phyloP scores from a whole-genome alignment of 2,888 invertebrate species.

The Chloromyia formosa region DNA sequence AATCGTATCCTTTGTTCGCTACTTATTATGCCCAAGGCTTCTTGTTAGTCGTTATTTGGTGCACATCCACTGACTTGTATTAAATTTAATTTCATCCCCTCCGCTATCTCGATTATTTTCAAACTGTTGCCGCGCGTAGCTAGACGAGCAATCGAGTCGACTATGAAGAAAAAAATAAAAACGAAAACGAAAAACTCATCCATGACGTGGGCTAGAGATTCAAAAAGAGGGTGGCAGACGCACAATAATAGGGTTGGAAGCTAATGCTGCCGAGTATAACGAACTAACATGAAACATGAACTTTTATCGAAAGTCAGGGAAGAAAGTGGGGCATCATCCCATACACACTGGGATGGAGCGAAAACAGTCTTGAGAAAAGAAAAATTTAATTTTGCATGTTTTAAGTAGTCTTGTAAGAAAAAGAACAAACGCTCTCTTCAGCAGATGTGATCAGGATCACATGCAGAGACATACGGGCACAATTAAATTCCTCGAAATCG shows the following conservation, averaged over 20 bases:
- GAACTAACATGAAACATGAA: conserved; percentile 30
- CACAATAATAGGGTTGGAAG: background rate
- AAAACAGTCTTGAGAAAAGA: conserved; percentile 29
- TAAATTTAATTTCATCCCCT: conserved; percentile 46
- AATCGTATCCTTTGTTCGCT: conserved; percentile 54
- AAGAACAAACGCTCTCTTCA: background rate
- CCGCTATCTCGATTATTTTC: background rate
- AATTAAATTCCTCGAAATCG: conserved; percentile 65
- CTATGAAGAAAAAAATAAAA: too few species aligned
- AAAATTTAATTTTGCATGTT: conserved; percentile 49
- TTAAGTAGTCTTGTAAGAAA: conserved; percentile 42
- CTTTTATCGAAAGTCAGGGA: conserved; percentile 7
- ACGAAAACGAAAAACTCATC: background rate
- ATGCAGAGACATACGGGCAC: conserved; percentile 58
- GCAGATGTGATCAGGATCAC: conserved; percentile 32
- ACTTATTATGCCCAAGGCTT: conserved; percentile 46
- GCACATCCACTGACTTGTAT: conserved; percentile 46
- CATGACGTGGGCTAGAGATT: background rate
- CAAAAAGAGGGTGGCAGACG: background rate
- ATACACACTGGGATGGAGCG: background rate
- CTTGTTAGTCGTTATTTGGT: conserved; percentile 43
- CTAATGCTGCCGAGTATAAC: conserved; percentile 18
- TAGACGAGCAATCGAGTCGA: background rate
- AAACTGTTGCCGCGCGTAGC: conserved; percentile 1
- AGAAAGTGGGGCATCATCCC: too few species aligned